Percentiles rank a stretch among this genome's conserved stretches.
Conservation (phyloP, 2,888 invertebrate genomes). For the Geophilus truncorum region DNA sequence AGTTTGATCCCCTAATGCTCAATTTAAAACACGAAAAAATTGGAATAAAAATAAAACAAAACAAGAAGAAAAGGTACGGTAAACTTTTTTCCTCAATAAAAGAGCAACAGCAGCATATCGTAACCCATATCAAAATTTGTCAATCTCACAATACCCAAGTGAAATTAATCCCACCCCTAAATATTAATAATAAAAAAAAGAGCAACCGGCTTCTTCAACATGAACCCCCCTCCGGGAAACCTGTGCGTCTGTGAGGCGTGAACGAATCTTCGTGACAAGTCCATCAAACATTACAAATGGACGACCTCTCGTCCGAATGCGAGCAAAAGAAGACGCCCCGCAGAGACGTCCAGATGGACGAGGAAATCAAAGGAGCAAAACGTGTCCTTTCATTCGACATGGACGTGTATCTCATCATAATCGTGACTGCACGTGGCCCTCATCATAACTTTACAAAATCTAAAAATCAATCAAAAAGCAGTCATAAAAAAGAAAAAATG, state of each 20-base stretch:
- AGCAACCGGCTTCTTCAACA: not conserved
- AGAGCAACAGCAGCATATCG: not conserved
- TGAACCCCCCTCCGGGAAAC: not conserved
- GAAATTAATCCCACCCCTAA: not conserved
- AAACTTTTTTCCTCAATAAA: no score
- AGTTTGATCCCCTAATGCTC: not conserved
- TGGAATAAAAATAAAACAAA: not conserved
- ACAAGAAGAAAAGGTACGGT: no score
- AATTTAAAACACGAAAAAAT: not conserved
- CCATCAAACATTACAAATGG: conserved; percentile 11
- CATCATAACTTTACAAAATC: not conserved
- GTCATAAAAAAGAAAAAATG: not conserved
- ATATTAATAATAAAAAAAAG: not conserved
- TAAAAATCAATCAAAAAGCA: not conserved
- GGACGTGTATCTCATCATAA: conserved; percentile 16
- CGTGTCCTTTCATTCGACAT: conserved; percentile 10
- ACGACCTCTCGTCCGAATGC: not conserved
- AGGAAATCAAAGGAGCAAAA: conserved; percentile 7
- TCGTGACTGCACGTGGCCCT: not conserved
- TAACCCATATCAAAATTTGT: not conserved
- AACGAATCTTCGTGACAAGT: conserved; percentile 16
- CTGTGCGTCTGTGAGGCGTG: not conserved
- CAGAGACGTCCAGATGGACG: not conserved
- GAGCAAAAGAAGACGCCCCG: not conserved
- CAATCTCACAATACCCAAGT: not conserved